Evolutionary conservation across 2,888 invertebrate species (phyloP), one percentile per base, ranked within the genome.

Genomic region (Camponotus fellah): DNA sequence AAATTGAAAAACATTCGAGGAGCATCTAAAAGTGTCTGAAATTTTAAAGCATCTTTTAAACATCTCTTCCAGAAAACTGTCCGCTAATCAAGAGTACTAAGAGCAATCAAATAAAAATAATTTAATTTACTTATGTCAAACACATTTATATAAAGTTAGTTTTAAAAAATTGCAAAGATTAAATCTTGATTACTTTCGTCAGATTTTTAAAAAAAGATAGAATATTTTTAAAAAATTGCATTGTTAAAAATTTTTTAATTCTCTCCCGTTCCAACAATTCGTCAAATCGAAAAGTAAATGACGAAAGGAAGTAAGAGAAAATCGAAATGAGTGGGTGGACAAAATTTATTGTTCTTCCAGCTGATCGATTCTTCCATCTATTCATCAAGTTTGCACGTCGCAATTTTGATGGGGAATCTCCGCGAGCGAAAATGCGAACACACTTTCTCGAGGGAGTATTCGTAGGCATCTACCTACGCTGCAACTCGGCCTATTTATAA

Each of bases 401-500:
- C 82, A 86, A 60, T 83, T 82, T 88, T 69, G 72, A 60, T 46
- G 69, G 66, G 84, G 40, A 56, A 34, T 37, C 62, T 64, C 46
- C 6, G 26, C 14, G 58, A 81, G 56, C 68, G 80, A 84, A 82
- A 53, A 85, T 65, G 87, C 75, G 74, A 84, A 84, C 82, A 83
- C 3, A n/a, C 86, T 89, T 89, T 82, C 87, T 82, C 82, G 80
- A 66, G 69, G 64, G 60, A 87, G 43, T 74, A 82, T 76, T 80
- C 66, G 65, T 56, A 53, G 56, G 34, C 60, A 83, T 79, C 85
- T 79, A 85, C 74, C 76, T 71, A 49, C 86, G 82, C 84, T 77
- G 86, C 85, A 88, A 88, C 85, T 88, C 71, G 79, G 46, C 77
- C 88, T 94, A 94, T 94, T 94, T 93, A 93, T 94, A 93, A 94